Evolutionary conservation across 2,888 invertebrate species (phyloP), one percentile per base, ranked within the genome.

Genomic region (Dascillus cervinus): DNA sequence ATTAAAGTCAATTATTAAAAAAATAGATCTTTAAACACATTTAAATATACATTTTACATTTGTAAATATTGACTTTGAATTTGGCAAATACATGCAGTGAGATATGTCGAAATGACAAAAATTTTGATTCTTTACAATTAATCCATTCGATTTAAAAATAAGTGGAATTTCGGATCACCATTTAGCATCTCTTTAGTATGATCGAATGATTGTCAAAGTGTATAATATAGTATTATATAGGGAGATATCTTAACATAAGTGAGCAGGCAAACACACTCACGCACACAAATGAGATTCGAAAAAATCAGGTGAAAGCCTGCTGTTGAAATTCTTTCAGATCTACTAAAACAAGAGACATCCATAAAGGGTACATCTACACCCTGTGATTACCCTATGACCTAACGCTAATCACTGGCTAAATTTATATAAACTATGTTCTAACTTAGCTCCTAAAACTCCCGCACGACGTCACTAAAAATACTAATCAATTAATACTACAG

Each of bases 61-160:
- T 54, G 59, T 64, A 65, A 60, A 74, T 75, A 75, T 75, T 75
- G 75, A 75, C 75, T 75, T 74, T 70, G 67, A 61, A 73, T 75
- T 76, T 76, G 75, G 75, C 75, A 17, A 17, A 17, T 17, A 8
- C 17, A 17, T 17, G 17, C 17, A 8, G 4, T 8, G 17, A 6
- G 4, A 17, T 17, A 8, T 17, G 17, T 17, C 17, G 8, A 17
- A 4, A 8, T 6, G 17, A 17, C 17, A 42, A 47, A 43, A 46
- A 43, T 46, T 45, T 49, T 47, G 33, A 26, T 47, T 41, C 42
- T 33, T 34, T 37, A 42, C 35, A 46, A 39, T 6, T 17, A 17
- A 8, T 6, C 8, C 8, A 17, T 6, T 17, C 4, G 4, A 17
- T 4, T 17, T 6, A 6, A 17, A 17, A 6, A 17, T 8, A 17